Evolutionary conservation across 2,797 vertebrate species (phyloP), one percentile per base, ranked within the genome.

Genomic region (Acanthopagrus latus): DNA sequence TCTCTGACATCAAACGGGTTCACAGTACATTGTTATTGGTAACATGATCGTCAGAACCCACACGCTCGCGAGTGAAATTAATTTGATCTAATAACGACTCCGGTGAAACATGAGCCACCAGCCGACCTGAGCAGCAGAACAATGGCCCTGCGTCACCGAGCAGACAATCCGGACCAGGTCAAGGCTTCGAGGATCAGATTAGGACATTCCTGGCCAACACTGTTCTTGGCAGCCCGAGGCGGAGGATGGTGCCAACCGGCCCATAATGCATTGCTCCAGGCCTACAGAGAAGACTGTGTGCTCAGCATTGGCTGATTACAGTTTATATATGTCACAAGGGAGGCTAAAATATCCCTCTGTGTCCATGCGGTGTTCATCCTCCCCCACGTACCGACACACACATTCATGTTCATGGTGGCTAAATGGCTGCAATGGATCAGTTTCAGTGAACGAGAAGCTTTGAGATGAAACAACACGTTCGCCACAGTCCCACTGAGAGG

Each of bases 181-280:
- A 93, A 87, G 92, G 93, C 92, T 88, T 51, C 20, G 1, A 50
- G 81, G 86, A 92, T 91, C 90, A 90, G 89, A 93, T 93, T 91
- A 93, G 93, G 85, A 80, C 87, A 91, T 93, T 92, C 86, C 80
- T 90, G 83, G 46, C 80, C 29, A 18, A 73, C 84, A 56, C 58
- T 65, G 80, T 80, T 85, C 63, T 79, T 82, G 88, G 89, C 72
- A 86, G 79, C 82, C 80, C 3, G 18, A 59, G 78, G 71, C 64
- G 83, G 82, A 78, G 71, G 77, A 76, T 44, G 74, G 76, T 84
- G 76, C 75, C 83, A 89, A 66, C 47, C 18, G 71, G 62, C 78
- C 73, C 79, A 75, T 64, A 76, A 83, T 90, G 86, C 80, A 89
- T 77, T 54, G 52, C 68, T 86, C 18, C 70, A 79, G 76, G 56